Evolutionary conservation across 2,797 vertebrate species (phyloP).

Genomic region (Allobates femoralis): DNA sequence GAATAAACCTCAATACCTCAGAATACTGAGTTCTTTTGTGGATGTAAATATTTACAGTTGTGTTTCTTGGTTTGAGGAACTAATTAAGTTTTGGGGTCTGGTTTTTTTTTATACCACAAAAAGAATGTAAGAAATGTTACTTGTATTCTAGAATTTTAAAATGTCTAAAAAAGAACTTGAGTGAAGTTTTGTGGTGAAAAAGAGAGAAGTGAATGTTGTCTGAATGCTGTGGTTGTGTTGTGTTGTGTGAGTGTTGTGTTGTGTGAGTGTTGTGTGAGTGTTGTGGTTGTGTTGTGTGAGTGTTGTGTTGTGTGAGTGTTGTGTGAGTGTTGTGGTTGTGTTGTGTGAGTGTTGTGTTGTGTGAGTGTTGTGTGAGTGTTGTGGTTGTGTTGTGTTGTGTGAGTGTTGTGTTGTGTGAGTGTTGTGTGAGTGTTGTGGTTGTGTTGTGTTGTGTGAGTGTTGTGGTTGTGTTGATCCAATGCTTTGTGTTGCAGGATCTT

Average conservation of each 20-base stretch:
- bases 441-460: too few species aligned
- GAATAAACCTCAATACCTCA: neutral
- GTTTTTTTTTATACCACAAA: neutral
- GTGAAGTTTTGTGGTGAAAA: too few species aligned
- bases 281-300: neutral
- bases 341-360: too few species aligned
- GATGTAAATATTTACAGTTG: neutral
- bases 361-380: too few species aligned
- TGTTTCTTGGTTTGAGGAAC: neutral
- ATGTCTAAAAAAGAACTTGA: neutral
- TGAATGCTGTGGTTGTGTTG: neutral
- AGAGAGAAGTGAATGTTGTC: too few species aligned
- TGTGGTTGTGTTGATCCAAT: neutral
- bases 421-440: neutral
- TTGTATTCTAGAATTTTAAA: neutral
- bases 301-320: too few species aligned
- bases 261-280: too few species aligned
- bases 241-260: too few species aligned
- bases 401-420: too few species aligned
- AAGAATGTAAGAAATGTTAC: neutral
- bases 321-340: neutral
- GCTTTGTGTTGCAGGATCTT: too few species aligned
- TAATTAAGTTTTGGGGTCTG: neutral
- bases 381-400: too few species aligned
- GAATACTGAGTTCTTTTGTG: neutral